Evolutionary conservation across 1,140 invertebrate species (phyloP).

Genomic region (Campoletis sonorensis): DNA sequence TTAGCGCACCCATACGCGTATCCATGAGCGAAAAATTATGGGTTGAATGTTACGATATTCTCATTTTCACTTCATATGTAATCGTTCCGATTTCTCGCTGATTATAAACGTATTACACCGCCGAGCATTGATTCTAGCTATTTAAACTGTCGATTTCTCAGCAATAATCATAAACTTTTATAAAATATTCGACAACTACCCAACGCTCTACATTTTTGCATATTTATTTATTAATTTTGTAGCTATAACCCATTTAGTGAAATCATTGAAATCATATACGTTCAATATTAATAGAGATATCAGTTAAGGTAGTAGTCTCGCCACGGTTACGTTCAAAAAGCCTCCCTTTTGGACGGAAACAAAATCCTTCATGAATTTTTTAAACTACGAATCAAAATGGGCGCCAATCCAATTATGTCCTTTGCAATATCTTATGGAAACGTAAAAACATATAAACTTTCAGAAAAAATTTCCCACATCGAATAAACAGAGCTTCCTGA

Average conservation of each 20-base stretch:
- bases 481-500: too few species aligned
- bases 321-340: too few species aligned
- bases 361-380: too few species aligned
- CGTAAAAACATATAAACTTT: too few species aligned
- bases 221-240: too few species aligned
- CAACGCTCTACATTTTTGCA: neutral
- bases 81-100: neutral
- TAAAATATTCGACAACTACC: neutral
- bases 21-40: slow-evolving; percentile 65
- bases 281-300: neutral
- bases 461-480: too few species aligned
- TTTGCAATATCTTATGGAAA: too few species aligned
- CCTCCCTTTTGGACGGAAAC: too few species aligned
- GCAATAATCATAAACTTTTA: neutral
- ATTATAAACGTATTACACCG: neutral
- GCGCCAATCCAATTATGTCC: too few species aligned
- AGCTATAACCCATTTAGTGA: too few species aligned
- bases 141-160: neutral
- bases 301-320: neutral
- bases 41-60: slow-evolving; percentile 54
- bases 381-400: too few species aligned
- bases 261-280: neutral
- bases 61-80: neutral
- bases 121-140: neutral
- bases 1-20: neutral